These are phyloP conservation scores for Lasius fuliginosus DNA, from an alignment of 2,888 invertebrate genomes.

Conservation along the genomic window DNA sequence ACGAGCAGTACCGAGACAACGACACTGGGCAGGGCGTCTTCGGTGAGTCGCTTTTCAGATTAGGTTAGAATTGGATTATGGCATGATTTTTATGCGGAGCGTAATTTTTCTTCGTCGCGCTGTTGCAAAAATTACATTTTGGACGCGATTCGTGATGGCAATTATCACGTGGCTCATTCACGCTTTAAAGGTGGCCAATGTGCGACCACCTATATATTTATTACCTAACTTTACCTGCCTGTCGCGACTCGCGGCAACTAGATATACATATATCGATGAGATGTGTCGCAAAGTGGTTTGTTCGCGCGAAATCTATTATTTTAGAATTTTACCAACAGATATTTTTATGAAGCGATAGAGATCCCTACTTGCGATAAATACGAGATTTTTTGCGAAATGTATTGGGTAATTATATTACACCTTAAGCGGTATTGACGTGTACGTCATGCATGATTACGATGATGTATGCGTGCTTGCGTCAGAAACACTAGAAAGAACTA, in stretches of 20 bases:
- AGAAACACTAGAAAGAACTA: not conserved
- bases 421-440: not conserved
- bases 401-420: not conserved
- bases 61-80: slow-evolving; percentile 19
- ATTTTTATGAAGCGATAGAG: not conserved
- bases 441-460: not conserved
- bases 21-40: slow-evolving; percentile 27
- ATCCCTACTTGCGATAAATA: not conserved
- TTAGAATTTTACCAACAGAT: not conserved
- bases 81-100: too few relatives aligned
- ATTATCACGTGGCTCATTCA: not conserved
- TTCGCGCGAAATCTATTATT: not conserved
- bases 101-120: not conserved
- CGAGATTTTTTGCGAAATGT: not conserved
- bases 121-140: not conserved
- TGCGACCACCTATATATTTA: not conserved
- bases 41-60: slow-evolving; percentile 64
- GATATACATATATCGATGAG: not conserved
- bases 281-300: not conserved
- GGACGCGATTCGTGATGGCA: not conserved
- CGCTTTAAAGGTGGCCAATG: too few relatives aligned
- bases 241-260: not conserved
- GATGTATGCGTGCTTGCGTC: not conserved
- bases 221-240: slow-evolving; percentile 36
- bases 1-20: slow-evolving; percentile 20